These are phyloP conservation scores for Scaptomyza caliginosa DNA, from an alignment of 2,888 invertebrate species.

Conservation along the genomic window DNA sequence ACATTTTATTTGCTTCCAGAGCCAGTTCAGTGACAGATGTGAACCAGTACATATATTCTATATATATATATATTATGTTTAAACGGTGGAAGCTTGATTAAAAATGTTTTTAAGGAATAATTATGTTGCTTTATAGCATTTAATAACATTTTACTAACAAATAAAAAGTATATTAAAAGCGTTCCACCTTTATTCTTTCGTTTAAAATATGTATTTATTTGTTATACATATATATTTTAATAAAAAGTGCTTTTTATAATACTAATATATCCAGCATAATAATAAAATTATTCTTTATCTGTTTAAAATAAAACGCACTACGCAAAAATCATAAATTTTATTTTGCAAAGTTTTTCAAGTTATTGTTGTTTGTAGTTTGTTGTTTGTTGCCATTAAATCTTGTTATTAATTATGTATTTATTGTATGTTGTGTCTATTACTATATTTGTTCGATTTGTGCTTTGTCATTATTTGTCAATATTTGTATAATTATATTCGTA, in stretches of 20 bases:
- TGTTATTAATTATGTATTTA: conserved; percentile 13
- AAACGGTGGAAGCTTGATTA: too few relatives aligned
- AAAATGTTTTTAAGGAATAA: too few relatives aligned
- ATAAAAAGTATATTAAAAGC: neutral
- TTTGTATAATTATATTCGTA: conserved; percentile 18
- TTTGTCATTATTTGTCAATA: conserved; percentile 18
- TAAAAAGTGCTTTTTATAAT: neutral
- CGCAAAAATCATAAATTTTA: conserved; percentile 64
- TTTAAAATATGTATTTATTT: neutral
- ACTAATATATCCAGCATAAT: neutral
- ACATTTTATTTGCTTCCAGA: conserved; percentile 15
- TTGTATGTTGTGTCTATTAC: conserved; percentile 4
- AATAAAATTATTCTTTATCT: neutral
- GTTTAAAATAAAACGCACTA: conserved; percentile 64
- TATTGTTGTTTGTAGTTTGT: conserved; percentile 2
- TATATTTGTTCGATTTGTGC: conserved; percentile 35
- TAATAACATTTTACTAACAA: too few relatives aligned
- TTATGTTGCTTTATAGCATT: too few relatives aligned
- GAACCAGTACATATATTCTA: conserved; percentile 5
- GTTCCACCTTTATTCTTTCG: neutral
- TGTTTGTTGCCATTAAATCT: conserved; percentile 7
- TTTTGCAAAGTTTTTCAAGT: conserved; percentile 32
- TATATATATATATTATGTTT: neutral
- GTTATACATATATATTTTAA: neutral
- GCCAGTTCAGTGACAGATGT: conserved; percentile 19